phyloP scores from a whole-genome alignment of 1,140 invertebrate species.

The Dendroctonus ponderosae region DNA sequence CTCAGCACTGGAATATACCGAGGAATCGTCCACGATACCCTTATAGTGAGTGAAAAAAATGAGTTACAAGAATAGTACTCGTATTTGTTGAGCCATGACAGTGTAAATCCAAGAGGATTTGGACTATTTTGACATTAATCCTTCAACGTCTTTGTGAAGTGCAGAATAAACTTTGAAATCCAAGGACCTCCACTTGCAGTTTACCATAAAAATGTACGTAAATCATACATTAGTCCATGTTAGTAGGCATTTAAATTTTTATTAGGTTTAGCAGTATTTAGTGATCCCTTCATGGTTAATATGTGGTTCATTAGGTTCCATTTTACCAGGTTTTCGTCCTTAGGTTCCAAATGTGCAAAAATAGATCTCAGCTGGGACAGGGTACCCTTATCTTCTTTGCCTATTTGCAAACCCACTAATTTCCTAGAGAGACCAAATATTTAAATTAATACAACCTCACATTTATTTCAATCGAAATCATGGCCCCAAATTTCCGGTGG shows the following conservation, averaged over 20 bases:
- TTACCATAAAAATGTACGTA: constrained; percentile 25
- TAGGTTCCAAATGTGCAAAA: constrained; percentile 9
- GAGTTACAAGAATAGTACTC: constrained; percentile 34
- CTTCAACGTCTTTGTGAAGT: constrained; percentile 32
- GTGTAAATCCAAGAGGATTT: constrained; percentile 38
- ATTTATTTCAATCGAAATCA: no score
- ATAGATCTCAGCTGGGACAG: constrained; percentile 10
- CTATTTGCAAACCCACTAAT: no score
- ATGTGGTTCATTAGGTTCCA: constrained; percentile 21
- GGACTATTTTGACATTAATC: constrained; percentile 27
- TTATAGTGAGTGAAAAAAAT: constrained; percentile 34
- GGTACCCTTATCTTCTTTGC: background rate
- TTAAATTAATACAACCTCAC: no score
- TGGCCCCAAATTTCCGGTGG: no score
- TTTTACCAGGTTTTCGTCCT: background rate
- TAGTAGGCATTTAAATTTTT: background rate
- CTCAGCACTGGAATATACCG: constrained; percentile 7
- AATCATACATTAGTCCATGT: constrained; percentile 8
- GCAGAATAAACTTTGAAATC: constrained; percentile 25
- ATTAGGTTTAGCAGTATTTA: constrained; percentile 1
- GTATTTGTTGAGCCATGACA: constrained; percentile 40
- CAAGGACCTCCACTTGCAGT: constrained; percentile 10
- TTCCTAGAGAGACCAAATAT: no score
- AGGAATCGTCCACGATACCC: constrained; percentile 9
- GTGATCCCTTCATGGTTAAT: constrained; percentile 16